phyloP scores from a whole-genome alignment of 1,140 invertebrate genomes.

The Elysia chlorotica region DNA sequence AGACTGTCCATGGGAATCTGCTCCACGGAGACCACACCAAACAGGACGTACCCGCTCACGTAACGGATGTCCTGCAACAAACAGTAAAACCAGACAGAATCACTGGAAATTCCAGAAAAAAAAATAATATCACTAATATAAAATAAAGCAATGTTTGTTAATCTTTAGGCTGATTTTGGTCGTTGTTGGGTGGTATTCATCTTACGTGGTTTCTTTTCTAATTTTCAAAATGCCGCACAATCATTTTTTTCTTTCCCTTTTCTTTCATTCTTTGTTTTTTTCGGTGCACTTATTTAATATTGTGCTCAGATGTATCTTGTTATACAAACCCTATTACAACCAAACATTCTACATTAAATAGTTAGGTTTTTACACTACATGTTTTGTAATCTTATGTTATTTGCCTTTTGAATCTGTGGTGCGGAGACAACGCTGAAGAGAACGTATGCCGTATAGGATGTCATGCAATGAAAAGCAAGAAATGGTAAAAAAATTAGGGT shows the following conservation, averaged over 20 bases:
- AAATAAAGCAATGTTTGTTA: too few species aligned
- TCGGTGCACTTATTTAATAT: too few species aligned
- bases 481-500: not conserved
- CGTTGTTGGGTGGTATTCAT: too few species aligned
- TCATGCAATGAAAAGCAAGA: not conserved
- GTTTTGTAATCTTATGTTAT: not conserved
- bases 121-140: not conserved
- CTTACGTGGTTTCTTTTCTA: too few species aligned
- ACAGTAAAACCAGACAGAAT: slow-evolving; percentile 23
- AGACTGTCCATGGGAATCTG: slow-evolving; percentile 40
- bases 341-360: not conserved
- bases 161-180: too few species aligned
- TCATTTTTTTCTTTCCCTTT: too few species aligned
- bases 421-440: too few species aligned
- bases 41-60: slow-evolving; percentile 44
- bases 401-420: not conserved
- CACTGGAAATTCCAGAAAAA: not conserved
- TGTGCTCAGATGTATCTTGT: too few species aligned
- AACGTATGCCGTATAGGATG: too few species aligned
- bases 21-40: slow-evolving; percentile 39
- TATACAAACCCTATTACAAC: not conserved
- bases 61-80: slow-evolving; percentile 23
- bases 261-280: too few species aligned
- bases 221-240: too few species aligned
- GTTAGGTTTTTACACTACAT: not conserved